A percentile compares a stretch with the other conserved stretches of the same genome.
phyloP scores from a whole-genome alignment of 1,140 invertebrate species.

The Sinonovacula constricta region DNA sequence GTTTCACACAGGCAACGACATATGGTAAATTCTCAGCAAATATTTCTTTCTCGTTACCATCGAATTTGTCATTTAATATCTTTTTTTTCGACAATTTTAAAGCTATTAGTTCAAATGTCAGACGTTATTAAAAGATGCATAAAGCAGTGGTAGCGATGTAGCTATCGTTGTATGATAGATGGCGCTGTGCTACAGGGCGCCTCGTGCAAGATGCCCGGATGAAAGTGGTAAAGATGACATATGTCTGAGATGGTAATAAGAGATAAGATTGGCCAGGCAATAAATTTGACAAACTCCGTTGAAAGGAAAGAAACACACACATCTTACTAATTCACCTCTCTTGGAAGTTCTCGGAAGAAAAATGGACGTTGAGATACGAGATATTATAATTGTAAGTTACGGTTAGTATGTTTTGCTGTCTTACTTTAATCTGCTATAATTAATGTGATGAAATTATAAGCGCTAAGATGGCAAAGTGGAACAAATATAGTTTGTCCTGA shows the following conservation, averaged over 20 bases:
- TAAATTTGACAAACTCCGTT: conserved; percentile 37
- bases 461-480: no score
- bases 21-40: not conserved
- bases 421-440: no score
- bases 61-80: not conserved
- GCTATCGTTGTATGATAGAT: not conserved
- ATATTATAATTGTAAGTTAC: no score
- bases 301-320: not conserved
- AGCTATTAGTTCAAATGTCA: not conserved
- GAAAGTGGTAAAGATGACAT: conserved; percentile 26
- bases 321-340: no score
- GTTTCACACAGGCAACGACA: not conserved
- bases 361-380: no score
- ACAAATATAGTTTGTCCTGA: no score
- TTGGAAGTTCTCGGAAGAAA: no score
- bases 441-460: no score
- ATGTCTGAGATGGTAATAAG: conserved; percentile 3
- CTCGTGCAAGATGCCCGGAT: not conserved
- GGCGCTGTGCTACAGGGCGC: not conserved
- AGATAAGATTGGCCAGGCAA: conserved; percentile 14
- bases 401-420: no score
- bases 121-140: not conserved
- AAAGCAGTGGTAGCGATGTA: not conserved
- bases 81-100: not conserved
- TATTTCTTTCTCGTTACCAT: not conserved